These are phyloP conservation scores for Ormyrus pomaceus DNA, from an alignment of 2,888 invertebrate species.

Conservation along the genomic window DNA sequence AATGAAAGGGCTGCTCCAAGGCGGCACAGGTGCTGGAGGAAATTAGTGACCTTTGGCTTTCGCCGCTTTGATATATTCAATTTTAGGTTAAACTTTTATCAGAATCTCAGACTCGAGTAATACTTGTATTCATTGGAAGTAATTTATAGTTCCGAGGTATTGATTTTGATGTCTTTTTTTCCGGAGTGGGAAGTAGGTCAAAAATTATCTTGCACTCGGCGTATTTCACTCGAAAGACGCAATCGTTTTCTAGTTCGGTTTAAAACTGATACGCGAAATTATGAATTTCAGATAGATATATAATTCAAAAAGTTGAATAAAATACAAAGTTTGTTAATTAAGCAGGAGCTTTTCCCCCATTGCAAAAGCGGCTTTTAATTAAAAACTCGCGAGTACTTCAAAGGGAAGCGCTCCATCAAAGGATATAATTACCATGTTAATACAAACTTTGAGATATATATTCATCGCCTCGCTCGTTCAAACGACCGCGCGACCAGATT, in stretches of 20 bases:
- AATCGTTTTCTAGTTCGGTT: too few species aligned
- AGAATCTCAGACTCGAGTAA: not conserved
- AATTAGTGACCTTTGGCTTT: not conserved
- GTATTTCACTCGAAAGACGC: too few species aligned
- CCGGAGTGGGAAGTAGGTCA: too few species aligned
- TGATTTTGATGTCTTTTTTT: slow-evolving; percentile 5
- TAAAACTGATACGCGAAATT: too few species aligned
- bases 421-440: slow-evolving; percentile 33
- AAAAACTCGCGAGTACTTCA: slow-evolving; percentile 17
- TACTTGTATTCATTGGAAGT: not conserved
- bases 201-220: too few species aligned
- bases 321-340: too few species aligned
- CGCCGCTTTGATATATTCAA: not conserved
- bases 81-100: not conserved
- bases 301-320: too few species aligned
- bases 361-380: slow-evolving; percentile 27
- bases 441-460: slow-evolving; percentile 11
- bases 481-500: not conserved
- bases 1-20: slow-evolving; percentile 25
- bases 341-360: too few species aligned
- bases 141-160: not conserved
- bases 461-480: not conserved
- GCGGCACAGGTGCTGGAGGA: slow-evolving; percentile 1
- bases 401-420: slow-evolving; percentile 19
- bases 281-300: too few species aligned